Conservation (phyloP, 2,113 vertebrate genomes). For the Pseudonaja textilis region DNA sequence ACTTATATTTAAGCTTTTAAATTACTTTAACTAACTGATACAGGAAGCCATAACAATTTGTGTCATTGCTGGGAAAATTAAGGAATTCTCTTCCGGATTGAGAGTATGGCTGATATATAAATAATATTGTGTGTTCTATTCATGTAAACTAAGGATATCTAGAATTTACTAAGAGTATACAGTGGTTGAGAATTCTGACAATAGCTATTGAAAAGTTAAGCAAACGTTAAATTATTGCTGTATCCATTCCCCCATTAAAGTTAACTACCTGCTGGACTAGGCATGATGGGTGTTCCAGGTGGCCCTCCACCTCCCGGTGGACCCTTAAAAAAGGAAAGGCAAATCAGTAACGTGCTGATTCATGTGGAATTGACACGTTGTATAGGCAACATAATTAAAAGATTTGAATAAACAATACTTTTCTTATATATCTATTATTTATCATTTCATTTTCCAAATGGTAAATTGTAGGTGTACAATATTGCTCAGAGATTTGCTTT, state of each 20-base stretch:
- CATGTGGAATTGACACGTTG: conserved; percentile 11
- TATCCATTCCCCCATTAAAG: not conserved
- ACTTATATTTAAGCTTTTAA: not conserved
- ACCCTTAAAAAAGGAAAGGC: conserved; percentile 77
- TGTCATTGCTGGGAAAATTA: not conserved
- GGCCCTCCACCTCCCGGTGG: conserved; percentile 94
- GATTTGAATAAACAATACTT: not conserved
- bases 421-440: not conserved
- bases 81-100: not conserved
- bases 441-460: not conserved
- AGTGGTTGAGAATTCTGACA: not conserved
- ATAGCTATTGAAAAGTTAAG: not conserved
- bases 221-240: not conserved
- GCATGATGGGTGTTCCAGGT: conserved; percentile 98
- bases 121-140: not conserved
- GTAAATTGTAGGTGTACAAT: too few relatives aligned
- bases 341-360: conserved; percentile 13
- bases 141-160: not conserved
- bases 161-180: not conserved
- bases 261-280: conserved; percentile 93
- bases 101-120: not conserved
- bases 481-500: not conserved
- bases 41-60: not conserved
- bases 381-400: conserved; percentile 1
- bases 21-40: not conserved